A percentile compares a stretch with the other conserved stretches of the same genome.
phyloP scores from a whole-genome alignment of 2,888 invertebrate species.

The Brenthis hecate region DNA sequence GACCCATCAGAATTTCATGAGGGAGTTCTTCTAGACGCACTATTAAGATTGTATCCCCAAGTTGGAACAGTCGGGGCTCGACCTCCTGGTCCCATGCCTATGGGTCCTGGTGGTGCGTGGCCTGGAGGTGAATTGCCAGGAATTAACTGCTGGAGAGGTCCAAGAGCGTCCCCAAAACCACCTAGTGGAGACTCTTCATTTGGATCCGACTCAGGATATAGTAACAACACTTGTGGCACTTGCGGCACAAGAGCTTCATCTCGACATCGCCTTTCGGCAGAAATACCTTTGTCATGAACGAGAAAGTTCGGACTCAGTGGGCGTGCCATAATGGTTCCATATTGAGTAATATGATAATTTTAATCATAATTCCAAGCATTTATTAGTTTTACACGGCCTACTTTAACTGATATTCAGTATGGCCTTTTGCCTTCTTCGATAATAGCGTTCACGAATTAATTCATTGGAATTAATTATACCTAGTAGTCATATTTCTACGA shows the following conservation, averaged over 20 bases:
- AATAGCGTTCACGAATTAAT: slow-evolving; percentile 46
- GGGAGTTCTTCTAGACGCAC: slow-evolving; percentile 89
- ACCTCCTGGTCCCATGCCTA: slow-evolving; percentile 67
- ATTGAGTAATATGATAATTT: slow-evolving; percentile 38
- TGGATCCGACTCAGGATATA: slow-evolving; percentile 93
- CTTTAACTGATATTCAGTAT: slow-evolving; percentile 53
- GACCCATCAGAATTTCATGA: slow-evolving; percentile 91
- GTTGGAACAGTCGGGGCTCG: slow-evolving; percentile 85
- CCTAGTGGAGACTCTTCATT: slow-evolving; percentile 89
- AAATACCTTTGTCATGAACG: slow-evolving; percentile 79
- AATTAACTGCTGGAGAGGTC: slow-evolving; percentile 83
- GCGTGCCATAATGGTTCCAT: slow-evolving; percentile 54
- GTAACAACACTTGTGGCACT: slow-evolving; percentile 89
- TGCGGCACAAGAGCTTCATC: slow-evolving; percentile 83
- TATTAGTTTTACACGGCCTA: slow-evolving; percentile 70
- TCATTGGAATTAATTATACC: slow-evolving; percentile 42
- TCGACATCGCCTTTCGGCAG: slow-evolving; percentile 74
- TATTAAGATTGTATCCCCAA: slow-evolving; percentile 87
- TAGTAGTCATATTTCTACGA: slow-evolving; percentile 66
- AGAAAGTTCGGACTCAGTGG: slow-evolving; percentile 48
- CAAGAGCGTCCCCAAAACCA: slow-evolving; percentile 80
- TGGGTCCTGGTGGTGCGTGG: slow-evolving; percentile 86
- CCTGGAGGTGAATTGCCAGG: slow-evolving; percentile 85
- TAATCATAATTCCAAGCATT: slow-evolving; percentile 49
- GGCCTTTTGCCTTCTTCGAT: slow-evolving; percentile 70